A percentile compares a stretch with the other conserved stretches of the same genome.
Evolutionary conservation across 2,113 vertebrate genomes (phyloP).

Genomic region (Spizaetus ornatus): DNA sequence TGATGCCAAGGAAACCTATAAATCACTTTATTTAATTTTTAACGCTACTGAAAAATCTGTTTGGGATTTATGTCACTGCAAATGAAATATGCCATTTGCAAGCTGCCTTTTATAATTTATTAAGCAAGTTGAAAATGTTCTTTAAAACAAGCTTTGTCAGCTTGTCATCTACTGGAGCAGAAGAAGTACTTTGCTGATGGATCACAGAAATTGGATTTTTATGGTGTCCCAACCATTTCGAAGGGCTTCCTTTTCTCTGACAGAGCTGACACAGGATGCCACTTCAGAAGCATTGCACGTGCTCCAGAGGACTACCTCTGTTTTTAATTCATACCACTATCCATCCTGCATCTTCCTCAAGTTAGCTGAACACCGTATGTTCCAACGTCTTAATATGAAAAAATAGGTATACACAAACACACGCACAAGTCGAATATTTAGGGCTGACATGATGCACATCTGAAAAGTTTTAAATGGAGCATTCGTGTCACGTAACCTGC

Average conservation of each 20-base stretch:
- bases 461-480: not conserved
- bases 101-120: conserved; percentile 30
- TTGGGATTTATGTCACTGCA: not conserved
- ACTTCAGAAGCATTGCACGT: not conserved
- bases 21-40: not conserved
- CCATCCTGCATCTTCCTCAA: not conserved
- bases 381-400: not conserved
- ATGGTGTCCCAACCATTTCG: not conserved
- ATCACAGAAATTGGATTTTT: conserved; percentile 2
- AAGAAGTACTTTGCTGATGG: not conserved
- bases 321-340: not conserved
- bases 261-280: not conserved
- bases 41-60: conserved; percentile 14
- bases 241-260: not conserved
- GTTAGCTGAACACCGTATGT: not conserved
- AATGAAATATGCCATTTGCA: conserved; percentile 7
- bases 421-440: not conserved
- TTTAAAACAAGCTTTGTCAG: conserved; percentile 21
- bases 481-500: not conserved
- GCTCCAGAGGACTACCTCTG: not conserved
- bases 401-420: not conserved
- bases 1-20: conserved; percentile 6
- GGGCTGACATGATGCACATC: not conserved
- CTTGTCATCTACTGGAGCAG: not conserved
- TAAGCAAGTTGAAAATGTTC: conserved; percentile 16